Base-by-base conservation (phyloP, 2,797 vertebrate species). In the Gallinago stenura region DNA sequence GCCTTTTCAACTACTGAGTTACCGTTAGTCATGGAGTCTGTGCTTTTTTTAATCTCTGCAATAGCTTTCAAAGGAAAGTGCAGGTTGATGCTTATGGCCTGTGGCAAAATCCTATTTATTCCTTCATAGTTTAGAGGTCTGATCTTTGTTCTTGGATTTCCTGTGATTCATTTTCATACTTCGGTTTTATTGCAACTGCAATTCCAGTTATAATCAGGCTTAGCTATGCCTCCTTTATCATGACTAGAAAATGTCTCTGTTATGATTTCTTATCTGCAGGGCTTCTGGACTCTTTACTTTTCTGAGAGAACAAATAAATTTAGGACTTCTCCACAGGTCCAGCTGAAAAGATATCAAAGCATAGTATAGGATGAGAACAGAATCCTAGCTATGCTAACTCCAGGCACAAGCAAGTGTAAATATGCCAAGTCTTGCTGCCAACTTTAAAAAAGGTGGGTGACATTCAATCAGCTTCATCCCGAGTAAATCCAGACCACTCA, bases 51-150 rank as follows among this genome's bases (percentile, higher is more conserved):
- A 84, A 77, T 68, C 69, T 83, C 79, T 57, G 65, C 30, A 76
- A 69, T 33, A 80, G 65, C 50, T 91, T 93, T 93, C 82, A 90
- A 80, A 91, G 45, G 37, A 68, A 93, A 90, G 76, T 65, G 61
- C 41, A 75, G 57, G 87, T 78, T 94, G 79, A 78, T 86, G 46
- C 9, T 90, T 81, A 83, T 46, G 33, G 65, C 66, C 56, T 76
- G 50, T 90, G 69, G 83, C 58, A 95, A 93, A 91, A 91, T 72
- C 53, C 73, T 83, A 65, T 57, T 88, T 94, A 62, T 50, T 93
- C n/a, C 46, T 72, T 86, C 69, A 58, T 54, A 86, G 65, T 78
- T 96, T 69, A 87, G 73, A 84, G 54, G 15, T 72, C 33, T 91
- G 73, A 81, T 68, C 62, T 78, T 86, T 91, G 37, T 65, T 93